Evolutionary conservation across 2,797 vertebrate genomes (phyloP).

Genomic region (Nasua narica): DNA sequence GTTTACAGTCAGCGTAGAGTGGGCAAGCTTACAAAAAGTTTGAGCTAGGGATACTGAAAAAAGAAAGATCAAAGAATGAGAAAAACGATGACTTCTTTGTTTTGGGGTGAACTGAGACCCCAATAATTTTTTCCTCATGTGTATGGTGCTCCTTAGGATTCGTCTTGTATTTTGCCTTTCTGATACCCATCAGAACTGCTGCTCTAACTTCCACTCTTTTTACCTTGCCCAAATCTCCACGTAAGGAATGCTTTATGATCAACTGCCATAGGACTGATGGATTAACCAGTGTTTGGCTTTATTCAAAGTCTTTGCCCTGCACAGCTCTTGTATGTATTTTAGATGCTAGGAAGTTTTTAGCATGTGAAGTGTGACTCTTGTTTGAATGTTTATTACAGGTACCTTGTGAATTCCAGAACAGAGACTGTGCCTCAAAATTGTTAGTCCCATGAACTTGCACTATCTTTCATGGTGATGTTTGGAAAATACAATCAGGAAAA

Average conservation of each 20-base stretch:
- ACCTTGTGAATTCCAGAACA: slow-evolving; percentile 68
- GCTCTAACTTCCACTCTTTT: slow-evolving; percentile 62
- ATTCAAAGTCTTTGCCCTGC: slow-evolving; percentile 76
- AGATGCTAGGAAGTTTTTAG: slow-evolving; percentile 56
- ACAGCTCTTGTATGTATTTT: slow-evolving; percentile 60
- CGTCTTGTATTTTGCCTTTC: slow-evolving; percentile 63
- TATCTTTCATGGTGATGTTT: slow-evolving; percentile 47
- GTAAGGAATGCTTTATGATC: slow-evolving; percentile 73
- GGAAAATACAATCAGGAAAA: slow-evolving; percentile 44
- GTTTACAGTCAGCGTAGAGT: slow-evolving; percentile 51
- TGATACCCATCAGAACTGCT: slow-evolving; percentile 53
- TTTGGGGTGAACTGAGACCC: slow-evolving; percentile 51
- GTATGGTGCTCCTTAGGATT: slow-evolving; percentile 72
- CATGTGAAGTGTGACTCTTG: slow-evolving; percentile 64
- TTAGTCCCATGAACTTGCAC: slow-evolving; percentile 62
- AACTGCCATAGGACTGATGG: slow-evolving; percentile 79
- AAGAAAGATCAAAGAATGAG: background rate
- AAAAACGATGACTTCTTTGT: background rate
- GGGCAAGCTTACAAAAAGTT: slow-evolving; percentile 26
- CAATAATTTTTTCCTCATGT: slow-evolving; percentile 66
- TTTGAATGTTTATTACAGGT: slow-evolving; percentile 67
- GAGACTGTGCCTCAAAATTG: slow-evolving; percentile 68
- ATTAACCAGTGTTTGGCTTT: slow-evolving; percentile 75
- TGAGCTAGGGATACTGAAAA: slow-evolving; percentile 32
- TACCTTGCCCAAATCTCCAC: slow-evolving; percentile 73